Evolutionary conservation across 2,888 invertebrate genomes (phyloP), one percentile per base, ranked within the genome.

Genomic region (Drosophila eohydei): DNA sequence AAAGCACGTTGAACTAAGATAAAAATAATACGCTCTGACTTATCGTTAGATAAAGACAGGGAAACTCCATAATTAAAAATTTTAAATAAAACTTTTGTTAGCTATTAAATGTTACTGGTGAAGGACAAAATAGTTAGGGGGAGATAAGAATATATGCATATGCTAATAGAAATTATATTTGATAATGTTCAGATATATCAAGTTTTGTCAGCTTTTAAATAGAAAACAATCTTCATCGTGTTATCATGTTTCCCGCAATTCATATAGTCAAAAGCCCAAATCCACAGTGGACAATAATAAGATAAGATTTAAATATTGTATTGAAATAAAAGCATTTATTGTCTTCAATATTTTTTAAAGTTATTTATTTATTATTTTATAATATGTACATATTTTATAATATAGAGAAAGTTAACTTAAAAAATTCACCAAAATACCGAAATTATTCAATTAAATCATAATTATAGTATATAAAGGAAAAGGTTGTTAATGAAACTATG

Each of bases 401-500:
- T 30, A 8, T 4, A 30, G 4, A 30, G 12, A 7, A 46, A 28
- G 0, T 28, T 28, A 38, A 26, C 26, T 6, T 38, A 28, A n/a
- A 5, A 21, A 26, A 44, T 21, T 16, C 5, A 11, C 14, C 12
- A 32, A 14, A 30, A 32, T 21, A 8, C 1, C 2, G 16, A 30
- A 40, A 26, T 21, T 32, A 5, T 30, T 43, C 9, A 3, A 6
- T 34, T 54, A 41, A 43, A 71, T 16, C 43, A 46, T 46, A 65
- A 32, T 32, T 8, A 59, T 43, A 48, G 26, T 34, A 51, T 26
- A n/a, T 28, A n/a, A 28, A 44, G 28, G 58, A 43, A 36, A 30
- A 14, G 21, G 21, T 21, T 30, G 12, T 5, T 12, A 38, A 26
- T 46, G 14, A 14, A 34, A 12, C 26, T 66, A 50, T 3, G n/a